Evolutionary conservation across 2,888 invertebrate genomes (phyloP).

Genomic region (Cylindroiulus punctatus): DNA sequence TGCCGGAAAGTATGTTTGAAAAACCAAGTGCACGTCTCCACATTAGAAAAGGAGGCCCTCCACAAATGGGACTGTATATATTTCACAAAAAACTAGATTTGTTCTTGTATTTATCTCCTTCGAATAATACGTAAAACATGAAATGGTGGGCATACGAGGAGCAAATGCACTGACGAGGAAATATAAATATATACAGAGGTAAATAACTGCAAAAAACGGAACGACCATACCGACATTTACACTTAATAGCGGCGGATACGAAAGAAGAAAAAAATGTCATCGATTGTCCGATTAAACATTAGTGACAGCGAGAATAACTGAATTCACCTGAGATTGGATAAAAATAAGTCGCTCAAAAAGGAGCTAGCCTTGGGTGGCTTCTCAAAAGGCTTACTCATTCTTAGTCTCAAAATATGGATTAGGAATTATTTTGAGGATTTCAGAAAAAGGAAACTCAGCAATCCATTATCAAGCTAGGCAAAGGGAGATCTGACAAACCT

Average conservation of each 20-base stretch:
- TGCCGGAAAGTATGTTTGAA: background rate
- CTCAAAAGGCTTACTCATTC: conserved; percentile 39
- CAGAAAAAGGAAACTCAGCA: background rate
- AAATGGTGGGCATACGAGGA: background rate
- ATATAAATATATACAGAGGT: conserved; percentile 18
- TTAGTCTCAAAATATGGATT: conserved; percentile 23
- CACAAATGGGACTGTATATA: background rate
- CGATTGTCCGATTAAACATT: conserved; percentile 39
- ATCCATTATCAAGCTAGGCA: background rate
- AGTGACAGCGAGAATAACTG: conserved; percentile 39
- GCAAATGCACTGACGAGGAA: background rate
- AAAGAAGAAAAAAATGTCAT: background rate
- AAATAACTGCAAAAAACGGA: background rate
- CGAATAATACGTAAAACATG: conserved; percentile 34
- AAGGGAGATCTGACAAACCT: background rate
- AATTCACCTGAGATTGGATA: conserved; percentile 47
- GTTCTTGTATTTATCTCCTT: conserved; percentile 6
- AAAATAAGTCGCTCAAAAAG: conserved; percentile 45
- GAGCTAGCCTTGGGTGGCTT: conserved; percentile 45
- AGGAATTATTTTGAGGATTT: conserved; percentile 13
- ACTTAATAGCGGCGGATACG: background rate
- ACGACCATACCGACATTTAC: background rate
- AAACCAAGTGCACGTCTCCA: background rate
- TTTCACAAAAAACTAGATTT: conserved; percentile 12
- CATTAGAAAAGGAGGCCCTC: background rate